A percentile compares a stretch with the other conserved stretches of the same genome.
phyloP scores from a whole-genome alignment of 2,888 invertebrate species.

The Hoplodrina ambigua region DNA sequence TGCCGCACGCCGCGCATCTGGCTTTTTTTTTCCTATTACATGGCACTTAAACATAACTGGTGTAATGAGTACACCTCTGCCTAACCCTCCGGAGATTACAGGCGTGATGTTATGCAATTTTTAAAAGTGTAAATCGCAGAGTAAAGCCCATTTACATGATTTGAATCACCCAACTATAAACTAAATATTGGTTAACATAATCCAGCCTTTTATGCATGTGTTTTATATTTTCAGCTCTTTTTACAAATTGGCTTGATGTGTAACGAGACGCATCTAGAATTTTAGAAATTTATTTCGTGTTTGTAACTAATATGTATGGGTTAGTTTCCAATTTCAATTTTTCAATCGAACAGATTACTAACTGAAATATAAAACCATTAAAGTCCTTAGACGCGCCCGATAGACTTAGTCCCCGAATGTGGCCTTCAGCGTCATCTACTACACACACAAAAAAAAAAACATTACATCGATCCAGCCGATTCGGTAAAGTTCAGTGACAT shows the following conservation, averaged over 20 bases:
- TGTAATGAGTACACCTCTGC: too few species aligned
- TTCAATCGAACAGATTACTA: not conserved
- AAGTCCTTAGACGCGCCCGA: too few species aligned
- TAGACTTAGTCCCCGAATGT: too few species aligned
- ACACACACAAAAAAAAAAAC: not conserved
- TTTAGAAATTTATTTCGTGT: constrained; percentile 17
- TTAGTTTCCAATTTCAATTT: not conserved
- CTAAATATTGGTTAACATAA: constrained; percentile 14
- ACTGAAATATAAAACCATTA: too few species aligned
- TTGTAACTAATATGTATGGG: constrained; percentile 1
- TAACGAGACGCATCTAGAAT: constrained; percentile 13
- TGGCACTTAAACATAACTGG: too few species aligned
- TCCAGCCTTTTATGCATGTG: not conserved
- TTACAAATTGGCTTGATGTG: constrained; percentile 10
- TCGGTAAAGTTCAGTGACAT: too few species aligned
- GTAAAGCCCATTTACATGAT: constrained; percentile 32
- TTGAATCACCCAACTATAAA: constrained; percentile 27
- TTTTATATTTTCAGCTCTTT: constrained; percentile 25
- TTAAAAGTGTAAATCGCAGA: constrained; percentile 20
- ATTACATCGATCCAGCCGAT: too few species aligned
- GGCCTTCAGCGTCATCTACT: too few species aligned
- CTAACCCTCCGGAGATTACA: too few species aligned
- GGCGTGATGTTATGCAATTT: not conserved
- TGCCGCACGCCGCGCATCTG: too few species aligned
- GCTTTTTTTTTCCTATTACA: too few species aligned